Percentiles rank a stretch among this genome's conserved stretches.
phyloP scores from a whole-genome alignment of 1,140 invertebrate genomes.

The Neodiprion virginianus region DNA sequence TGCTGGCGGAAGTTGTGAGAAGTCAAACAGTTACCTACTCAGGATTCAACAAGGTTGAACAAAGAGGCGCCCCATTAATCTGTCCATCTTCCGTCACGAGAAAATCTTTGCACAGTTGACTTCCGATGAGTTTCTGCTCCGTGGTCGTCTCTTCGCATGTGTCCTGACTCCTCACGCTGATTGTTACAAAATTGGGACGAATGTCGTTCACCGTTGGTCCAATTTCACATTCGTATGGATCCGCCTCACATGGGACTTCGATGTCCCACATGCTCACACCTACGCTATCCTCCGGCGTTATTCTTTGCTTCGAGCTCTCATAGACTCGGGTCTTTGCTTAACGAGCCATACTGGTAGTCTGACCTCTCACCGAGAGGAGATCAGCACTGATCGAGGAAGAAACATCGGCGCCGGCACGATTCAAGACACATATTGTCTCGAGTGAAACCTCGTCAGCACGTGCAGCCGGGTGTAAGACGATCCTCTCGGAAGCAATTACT shows the following conservation, averaged over 20 bases:
- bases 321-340: background rate
- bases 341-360: background rate
- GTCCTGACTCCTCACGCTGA: too few species aligned
- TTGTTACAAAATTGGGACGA: background rate
- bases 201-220: background rate
- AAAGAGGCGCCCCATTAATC: background rate
- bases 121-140: too few species aligned
- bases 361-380: background rate
- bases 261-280: background rate
- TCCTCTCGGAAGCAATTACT: constrained; percentile 31
- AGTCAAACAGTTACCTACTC: background rate
- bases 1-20: background rate
- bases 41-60: background rate
- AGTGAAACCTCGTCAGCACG: constrained; percentile 29
- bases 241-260: background rate
- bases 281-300: background rate
- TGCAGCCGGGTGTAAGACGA: constrained; percentile 16
- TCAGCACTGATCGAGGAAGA: background rate
- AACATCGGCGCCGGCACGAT: background rate
- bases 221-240: background rate
- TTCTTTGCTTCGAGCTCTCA: background rate
- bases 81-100: background rate
- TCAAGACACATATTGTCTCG: constrained; percentile 13
- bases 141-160: too few species aligned
- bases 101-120: too few species aligned